A percentile compares a stretch with the other conserved stretches of the same genome.
These are phyloP conservation scores for Clistopyga incitator DNA, from an alignment of 2,888 invertebrate species.

Conservation along the genomic window DNA sequence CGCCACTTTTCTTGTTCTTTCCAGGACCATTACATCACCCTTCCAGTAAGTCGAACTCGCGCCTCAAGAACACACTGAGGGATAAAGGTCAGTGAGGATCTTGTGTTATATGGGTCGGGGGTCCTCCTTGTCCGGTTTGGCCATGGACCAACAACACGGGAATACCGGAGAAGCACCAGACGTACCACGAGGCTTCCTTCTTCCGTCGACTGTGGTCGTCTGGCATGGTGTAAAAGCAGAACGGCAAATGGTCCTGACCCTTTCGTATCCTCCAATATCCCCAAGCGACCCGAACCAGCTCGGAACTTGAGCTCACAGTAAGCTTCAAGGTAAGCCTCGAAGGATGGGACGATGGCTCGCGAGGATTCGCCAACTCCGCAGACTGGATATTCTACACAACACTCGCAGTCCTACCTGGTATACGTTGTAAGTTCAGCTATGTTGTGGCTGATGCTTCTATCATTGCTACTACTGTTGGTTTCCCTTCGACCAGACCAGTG, in stretches of 20 bases:
- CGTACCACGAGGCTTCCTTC: not conserved
- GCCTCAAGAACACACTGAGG: constrained; percentile 22
- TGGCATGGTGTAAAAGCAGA: constrained; percentile 9
- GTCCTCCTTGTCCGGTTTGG: constrained; percentile 10
- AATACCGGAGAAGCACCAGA: constrained; percentile 16
- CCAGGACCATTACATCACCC: constrained; percentile 8
- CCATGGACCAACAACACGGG: constrained; percentile 31
- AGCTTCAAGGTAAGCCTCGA: constrained; percentile 36
- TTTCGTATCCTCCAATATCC: constrained; percentile 40
- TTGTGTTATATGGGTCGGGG: constrained; percentile 7
- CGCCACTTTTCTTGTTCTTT: not conserved
- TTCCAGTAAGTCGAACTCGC: not conserved
- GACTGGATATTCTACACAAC: constrained; percentile 13
- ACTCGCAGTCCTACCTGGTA: not conserved
- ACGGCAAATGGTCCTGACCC: constrained; percentile 39
- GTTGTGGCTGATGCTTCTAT: not conserved
- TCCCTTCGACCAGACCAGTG: not conserved
- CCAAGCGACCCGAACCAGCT: constrained; percentile 30
- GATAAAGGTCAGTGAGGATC: constrained; percentile 44
- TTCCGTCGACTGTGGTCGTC: not conserved
- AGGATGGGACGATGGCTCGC: constrained; percentile 22
- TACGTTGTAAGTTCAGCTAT: not conserved
- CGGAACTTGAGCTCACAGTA: constrained; percentile 20
- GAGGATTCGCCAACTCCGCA: constrained; percentile 33
- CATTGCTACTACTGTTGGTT: not conserved